Conservation (phyloP, 2,113 vertebrate genomes). For the Corythornis madagascariensis region DNA sequence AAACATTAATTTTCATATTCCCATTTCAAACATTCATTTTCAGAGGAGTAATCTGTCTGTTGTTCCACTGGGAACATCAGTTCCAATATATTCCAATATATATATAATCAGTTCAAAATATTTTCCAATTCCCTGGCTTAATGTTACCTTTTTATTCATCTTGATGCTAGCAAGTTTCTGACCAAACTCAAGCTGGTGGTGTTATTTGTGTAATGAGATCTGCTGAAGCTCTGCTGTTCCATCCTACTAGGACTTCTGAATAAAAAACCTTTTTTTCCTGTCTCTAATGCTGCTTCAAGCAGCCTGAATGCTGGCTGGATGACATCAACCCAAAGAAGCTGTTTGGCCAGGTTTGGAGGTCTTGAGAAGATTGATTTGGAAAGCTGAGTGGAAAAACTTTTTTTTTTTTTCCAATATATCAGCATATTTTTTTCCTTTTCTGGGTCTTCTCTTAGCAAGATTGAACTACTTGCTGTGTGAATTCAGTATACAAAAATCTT, state of each 20-base stretch:
- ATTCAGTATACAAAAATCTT: background rate
- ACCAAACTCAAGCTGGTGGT: background rate
- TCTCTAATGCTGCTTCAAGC: background rate
- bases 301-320: background rate
- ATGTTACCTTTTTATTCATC: conserved; percentile 12
- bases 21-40: conserved; percentile 20
- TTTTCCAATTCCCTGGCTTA: conserved; percentile 29
- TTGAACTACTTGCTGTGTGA: background rate
- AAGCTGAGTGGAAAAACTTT: conserved; percentile 32
- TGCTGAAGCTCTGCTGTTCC: background rate
- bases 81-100: too few species aligned
- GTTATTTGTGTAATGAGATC: background rate
- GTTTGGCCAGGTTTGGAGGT: background rate
- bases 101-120: too few species aligned
- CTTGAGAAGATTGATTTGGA: conserved; percentile 28
- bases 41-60: background rate
- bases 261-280: conserved; percentile 3
- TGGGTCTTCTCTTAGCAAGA: background rate
- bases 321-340: background rate
- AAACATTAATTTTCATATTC: conserved; percentile 38
- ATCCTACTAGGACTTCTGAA: background rate
- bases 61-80: conserved; percentile 26
- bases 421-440: background rate
- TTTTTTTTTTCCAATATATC: background rate
- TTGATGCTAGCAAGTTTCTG: conserved; percentile 19